phyloP scores from a whole-genome alignment of 1,140 invertebrate species.

The Dendrolimus kikuchii region DNA sequence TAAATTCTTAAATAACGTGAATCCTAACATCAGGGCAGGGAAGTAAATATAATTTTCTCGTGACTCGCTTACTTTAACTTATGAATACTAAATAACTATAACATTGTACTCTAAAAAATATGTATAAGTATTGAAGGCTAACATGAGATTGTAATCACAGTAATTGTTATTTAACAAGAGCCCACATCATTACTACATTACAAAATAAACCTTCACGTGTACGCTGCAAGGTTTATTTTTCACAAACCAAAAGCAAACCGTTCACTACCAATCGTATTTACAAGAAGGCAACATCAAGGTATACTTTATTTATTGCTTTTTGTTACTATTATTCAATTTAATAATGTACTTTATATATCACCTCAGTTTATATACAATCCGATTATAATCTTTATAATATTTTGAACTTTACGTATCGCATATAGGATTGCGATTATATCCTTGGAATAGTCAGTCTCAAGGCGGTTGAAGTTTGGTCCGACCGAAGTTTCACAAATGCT shows the following conservation, averaged over 20 bases:
- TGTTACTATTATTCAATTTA: slow-evolving; percentile 54
- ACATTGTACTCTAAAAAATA: slow-evolving; percentile 72
- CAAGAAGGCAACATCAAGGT: slow-evolving; percentile 69
- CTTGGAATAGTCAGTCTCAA: slow-evolving; percentile 58
- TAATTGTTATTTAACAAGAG: slow-evolving; percentile 68
- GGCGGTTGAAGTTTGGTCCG: slow-evolving; percentile 26
- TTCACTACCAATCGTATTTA: slow-evolving; percentile 51
- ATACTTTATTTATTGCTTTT: slow-evolving; percentile 72
- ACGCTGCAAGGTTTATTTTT: slow-evolving; percentile 10
- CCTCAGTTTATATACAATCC: slow-evolving; percentile 63
- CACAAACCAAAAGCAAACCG: slow-evolving; percentile 32
- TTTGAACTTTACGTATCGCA: slow-evolving; percentile 46
- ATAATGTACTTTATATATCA: slow-evolving; percentile 68
- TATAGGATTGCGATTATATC: slow-evolving; percentile 21
- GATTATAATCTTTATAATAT: slow-evolving; percentile 27
- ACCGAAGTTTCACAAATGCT: too few relatives aligned
- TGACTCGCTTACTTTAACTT: slow-evolving; percentile 63
- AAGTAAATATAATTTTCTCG: slow-evolving; percentile 63
- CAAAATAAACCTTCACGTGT: slow-evolving; percentile 52
- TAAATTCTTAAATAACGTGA: slow-evolving; percentile 64
- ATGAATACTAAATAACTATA: slow-evolving; percentile 67
- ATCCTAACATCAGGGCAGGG: slow-evolving; percentile 55
- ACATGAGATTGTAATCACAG: slow-evolving; percentile 71
- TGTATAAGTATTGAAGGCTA: slow-evolving; percentile 72
- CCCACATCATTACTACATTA: slow-evolving; percentile 56